Evolutionary conservation across 2,113 vertebrate species (phyloP), one percentile per base, ranked within the genome.

Genomic region (Tenrec ecaudatus): DNA sequence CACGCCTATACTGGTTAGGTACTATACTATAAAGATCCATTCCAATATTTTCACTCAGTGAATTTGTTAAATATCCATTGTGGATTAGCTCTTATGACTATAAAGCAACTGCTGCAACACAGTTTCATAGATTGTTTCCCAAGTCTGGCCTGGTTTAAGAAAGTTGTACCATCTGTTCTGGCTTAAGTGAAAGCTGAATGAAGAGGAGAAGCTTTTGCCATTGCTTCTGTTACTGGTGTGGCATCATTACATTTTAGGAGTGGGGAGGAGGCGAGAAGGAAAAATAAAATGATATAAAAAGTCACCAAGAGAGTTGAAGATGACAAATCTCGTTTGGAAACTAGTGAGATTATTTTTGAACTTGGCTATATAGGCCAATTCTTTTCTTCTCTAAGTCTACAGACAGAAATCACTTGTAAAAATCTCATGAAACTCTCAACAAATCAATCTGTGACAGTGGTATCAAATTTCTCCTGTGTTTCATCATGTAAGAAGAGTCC

Each of bases 151-250:
- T 80, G 10, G 77, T 89, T 94, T 84, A 27, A 93, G 90, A 77
- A 94, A 80, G n/a, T 86, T 87, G 88, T 77, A 71, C 86, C 92
- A 93, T 94, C 96, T 94, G 92, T 96, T 95, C 92, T 87, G 79
- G 38, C 14, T 90, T 89, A 84, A 95, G 73, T 80, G n/a, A 86
- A 76, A 90, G 33, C 86, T 93, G 83, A 93, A 81, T 75, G 86
- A 92, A 79, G 77, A 92, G 11, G 33, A 80, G 81, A 81, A 94
- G 31, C 33, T 92, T 95, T 95, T 1, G 1, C 27, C 88, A 43
- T 78, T 93, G 43, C 86, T 90, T 90, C 84, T 87, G 53, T 87
- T 86, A 64, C 82, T 92, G 62, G 40, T 86, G 43, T n/a, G 43
- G 66, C 82, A 66, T 77, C 86, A 77, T 75, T 83, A 43, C 76